A percentile compares a stretch with the other conserved stretches of the same genome.
Evolutionary conservation across 2,113 vertebrate species (phyloP).

Genomic region (Callaeas wilsoni): DNA sequence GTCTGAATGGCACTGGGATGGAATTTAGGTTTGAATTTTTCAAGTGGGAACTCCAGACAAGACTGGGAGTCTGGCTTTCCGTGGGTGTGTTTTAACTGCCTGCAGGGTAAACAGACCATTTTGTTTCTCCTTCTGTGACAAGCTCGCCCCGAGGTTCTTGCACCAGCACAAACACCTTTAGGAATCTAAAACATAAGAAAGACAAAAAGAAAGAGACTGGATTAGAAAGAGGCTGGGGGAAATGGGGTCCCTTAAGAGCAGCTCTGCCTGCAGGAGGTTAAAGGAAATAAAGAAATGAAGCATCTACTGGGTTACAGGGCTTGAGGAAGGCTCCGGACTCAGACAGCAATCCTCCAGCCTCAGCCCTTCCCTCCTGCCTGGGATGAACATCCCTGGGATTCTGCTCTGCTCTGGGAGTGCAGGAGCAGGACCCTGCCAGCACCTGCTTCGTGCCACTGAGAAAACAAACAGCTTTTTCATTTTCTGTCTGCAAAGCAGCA

Average conservation of each 20-base stretch:
- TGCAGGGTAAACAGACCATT: constrained; percentile 62
- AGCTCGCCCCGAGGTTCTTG: constrained; percentile 84
- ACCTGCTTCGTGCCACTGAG: neutral
- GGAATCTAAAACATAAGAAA: constrained; percentile 89
- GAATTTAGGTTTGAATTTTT: constrained; percentile 30
- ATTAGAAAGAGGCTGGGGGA: constrained; percentile 14
- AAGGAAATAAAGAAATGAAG: neutral
- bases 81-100: constrained; percentile 42
- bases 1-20: neutral
- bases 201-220: constrained; percentile 45
- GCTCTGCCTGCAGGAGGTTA: neutral
- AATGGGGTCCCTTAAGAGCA: neutral
- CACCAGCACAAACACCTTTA: constrained; percentile 82
- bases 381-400: neutral
- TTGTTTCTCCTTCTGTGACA: constrained; percentile 76
- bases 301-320: neutral
- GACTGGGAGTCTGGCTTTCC: constrained; percentile 35
- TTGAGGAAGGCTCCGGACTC: neutral
- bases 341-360: neutral
- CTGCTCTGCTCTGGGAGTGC: neutral
- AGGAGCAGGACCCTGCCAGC: neutral
- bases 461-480: neutral
- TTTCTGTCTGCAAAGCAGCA: neutral
- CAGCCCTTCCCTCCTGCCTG: neutral
- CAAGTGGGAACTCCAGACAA: constrained; percentile 49